Base-by-base conservation (phyloP, 2,888 invertebrate genomes). In the Coremacera marginata region DNA sequence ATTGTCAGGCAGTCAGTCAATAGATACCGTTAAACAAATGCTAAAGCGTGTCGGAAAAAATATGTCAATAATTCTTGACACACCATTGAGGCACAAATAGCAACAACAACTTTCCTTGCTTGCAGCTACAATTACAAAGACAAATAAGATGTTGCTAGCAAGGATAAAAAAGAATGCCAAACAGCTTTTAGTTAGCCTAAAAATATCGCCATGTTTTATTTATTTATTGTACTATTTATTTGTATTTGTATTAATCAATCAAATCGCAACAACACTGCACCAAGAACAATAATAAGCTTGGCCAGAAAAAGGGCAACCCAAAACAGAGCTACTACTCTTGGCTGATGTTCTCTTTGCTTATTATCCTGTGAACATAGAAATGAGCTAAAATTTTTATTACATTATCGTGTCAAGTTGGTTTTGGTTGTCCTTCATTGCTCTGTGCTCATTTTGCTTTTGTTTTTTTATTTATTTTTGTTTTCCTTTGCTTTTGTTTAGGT, bases 201-300 rank as follows among this genome's bases (percentile, higher is more conserved):
- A 49, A 68, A 68, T 68, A 51, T 68, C 27, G 68, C 68, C 51
- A 51, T 68, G 51, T 68, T 68, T 68, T 27, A 16, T 34, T 34
- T 65, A 65, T 65, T 65, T 65, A 55, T 55, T 55, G 7, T 19
- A n/a, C n/a, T 9, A n/a, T 34, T 25, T 34, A 31, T 63, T 49
- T 25, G 25, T 68, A 51, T 68, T 68, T 68, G 68, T 51, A 11
- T 51, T 27, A 68, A 68, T 68, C 68, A 68, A 68, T 68, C 68
- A 68, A 68, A 51, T 68, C 11, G 68, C 27, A 22, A 51, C 11
- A 19, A 60, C 25, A 44, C 67, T 37, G 14, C 68, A 37, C 19
- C 37, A 19, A 67, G 9, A 11, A 19, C 65, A 34, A 49, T 22
- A 44, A 68, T 19, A 68, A 68, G 51, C 22, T 25, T 22, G 27